Conservation (phyloP, 1,140 invertebrate species). For the Ephestia elutella region DNA sequence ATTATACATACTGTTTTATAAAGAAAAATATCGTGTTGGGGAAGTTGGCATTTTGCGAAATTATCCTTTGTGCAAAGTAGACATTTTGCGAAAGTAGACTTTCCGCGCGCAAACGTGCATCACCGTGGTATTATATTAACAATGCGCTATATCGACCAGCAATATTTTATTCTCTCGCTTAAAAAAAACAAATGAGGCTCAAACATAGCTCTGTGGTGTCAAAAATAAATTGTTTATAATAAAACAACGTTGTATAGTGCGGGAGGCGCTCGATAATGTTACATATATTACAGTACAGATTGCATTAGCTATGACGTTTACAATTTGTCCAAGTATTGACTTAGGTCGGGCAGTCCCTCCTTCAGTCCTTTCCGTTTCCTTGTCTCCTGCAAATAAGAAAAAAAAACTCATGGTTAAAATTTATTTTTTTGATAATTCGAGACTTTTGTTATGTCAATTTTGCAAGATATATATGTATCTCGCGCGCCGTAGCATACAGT, state of each 20-base stretch:
- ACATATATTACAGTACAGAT: conserved; percentile 67
- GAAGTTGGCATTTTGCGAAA: too few relatives aligned
- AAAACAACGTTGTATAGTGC: conserved; percentile 35
- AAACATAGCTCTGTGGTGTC: conserved; percentile 22
- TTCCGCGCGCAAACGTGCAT: conserved; percentile 25
- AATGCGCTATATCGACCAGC: conserved; percentile 36
- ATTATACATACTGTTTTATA: too few relatives aligned
- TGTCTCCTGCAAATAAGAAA: conserved; percentile 82
- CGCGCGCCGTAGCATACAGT: conserved; percentile 73
- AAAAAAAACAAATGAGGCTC: conserved; percentile 32
- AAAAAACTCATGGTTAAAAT: background rate
- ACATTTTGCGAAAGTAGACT: too few relatives aligned
- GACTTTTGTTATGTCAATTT: background rate
- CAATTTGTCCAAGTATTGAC: conserved; percentile 95
- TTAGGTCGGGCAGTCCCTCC: conserved; percentile 94
- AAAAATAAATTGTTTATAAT: conserved; percentile 9
- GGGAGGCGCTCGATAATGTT: conserved; percentile 54
- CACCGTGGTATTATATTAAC: conserved; percentile 38
- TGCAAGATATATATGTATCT: conserved; percentile 42
- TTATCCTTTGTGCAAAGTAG: too few relatives aligned
- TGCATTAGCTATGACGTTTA: conserved; percentile 78
- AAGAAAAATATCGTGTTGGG: too few relatives aligned
- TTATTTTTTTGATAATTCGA: background rate
- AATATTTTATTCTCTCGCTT: conserved; percentile 32
- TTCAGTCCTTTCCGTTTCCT: conserved; percentile 99